A percentile compares a stretch with the other conserved stretches of the same genome.
phyloP scores from a whole-genome alignment of 2,113 vertebrate species.

The Vireo altiloquus region DNA sequence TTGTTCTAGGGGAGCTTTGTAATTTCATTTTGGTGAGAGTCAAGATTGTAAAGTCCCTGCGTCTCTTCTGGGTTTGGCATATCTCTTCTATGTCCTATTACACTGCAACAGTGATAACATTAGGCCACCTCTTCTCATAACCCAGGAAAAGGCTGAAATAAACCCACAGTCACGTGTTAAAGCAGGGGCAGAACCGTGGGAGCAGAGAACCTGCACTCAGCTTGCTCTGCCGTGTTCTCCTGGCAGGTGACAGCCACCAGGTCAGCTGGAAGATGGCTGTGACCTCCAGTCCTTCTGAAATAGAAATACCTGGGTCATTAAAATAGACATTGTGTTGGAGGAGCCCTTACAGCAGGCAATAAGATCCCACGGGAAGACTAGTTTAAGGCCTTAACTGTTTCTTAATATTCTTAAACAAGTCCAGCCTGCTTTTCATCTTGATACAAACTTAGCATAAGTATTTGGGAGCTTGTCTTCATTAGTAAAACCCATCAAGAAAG shows the following conservation, averaged over 20 bases:
- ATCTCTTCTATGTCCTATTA: background rate
- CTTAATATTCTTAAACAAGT: constrained; percentile 45
- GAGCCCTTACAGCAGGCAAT: background rate
- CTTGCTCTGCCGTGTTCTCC: background rate
- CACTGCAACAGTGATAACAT: background rate
- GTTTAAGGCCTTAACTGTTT: background rate
- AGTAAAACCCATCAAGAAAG: constrained; percentile 20
- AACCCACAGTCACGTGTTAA: background rate
- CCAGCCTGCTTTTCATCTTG: constrained; percentile 23
- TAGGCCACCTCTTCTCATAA: background rate
- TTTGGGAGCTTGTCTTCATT: constrained; percentile 9
- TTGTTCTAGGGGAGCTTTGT: background rate
- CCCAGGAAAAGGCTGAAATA: background rate
- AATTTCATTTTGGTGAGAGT: background rate
- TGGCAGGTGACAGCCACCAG: background rate
- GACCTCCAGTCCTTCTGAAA: background rate
- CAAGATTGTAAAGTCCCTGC: background rate
- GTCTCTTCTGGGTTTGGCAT: background rate
- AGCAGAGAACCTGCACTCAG: background rate
- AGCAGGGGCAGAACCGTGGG: background rate
- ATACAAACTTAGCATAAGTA: constrained; percentile 19
- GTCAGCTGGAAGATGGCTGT: background rate
- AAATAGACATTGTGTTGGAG: background rate
- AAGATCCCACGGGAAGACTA: background rate
- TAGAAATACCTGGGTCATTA: background rate